A percentile compares a stretch with the other conserved stretches of the same genome.
Conservation (phyloP, 2,113 vertebrate species). For the Forbesichthys papilliferus region DNA sequence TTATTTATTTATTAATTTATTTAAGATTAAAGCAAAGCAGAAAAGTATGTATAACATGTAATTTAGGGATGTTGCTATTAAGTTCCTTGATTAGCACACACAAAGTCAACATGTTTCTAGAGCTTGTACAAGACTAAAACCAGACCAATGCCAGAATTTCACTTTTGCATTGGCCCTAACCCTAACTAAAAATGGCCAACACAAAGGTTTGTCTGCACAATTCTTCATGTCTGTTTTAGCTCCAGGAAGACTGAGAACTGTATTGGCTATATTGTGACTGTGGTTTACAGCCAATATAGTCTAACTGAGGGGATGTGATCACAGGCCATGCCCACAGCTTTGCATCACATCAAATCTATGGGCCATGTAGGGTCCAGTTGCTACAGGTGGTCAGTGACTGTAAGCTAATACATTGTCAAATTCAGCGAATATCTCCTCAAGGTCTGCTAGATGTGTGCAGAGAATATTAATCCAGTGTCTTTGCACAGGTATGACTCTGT, state of each 20-base stretch:
- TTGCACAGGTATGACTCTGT: no score
- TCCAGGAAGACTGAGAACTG: conserved; percentile 38
- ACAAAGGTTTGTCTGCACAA: conserved; percentile 14
- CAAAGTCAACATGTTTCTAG: background rate
- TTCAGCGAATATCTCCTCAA: no score
- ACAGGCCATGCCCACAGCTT: conserved; percentile 49
- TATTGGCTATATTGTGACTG: conserved; percentile 45
- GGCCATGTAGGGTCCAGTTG: conserved; percentile 59
- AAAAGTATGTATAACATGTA: no score
- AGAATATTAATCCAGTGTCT: no score
- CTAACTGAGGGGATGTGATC: conserved; percentile 58
- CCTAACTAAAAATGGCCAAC: conserved; percentile 5
- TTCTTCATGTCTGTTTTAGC: conserved; percentile 23
- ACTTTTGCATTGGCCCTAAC: background rate
- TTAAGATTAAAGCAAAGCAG: no score
- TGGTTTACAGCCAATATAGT: conserved; percentile 52
- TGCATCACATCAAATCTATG: conserved; percentile 18
- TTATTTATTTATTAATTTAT: no score
- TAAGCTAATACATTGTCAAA: no score
- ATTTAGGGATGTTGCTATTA: no score
- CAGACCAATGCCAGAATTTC: background rate
- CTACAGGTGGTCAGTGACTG: background rate
- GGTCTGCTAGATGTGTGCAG: no score
- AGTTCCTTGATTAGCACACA: no score
- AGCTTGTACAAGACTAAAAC: background rate